Evolutionary conservation across 2,113 vertebrate species (phyloP), one percentile per base, ranked within the genome.

Genomic region (Mastomys natalensis): DNA sequence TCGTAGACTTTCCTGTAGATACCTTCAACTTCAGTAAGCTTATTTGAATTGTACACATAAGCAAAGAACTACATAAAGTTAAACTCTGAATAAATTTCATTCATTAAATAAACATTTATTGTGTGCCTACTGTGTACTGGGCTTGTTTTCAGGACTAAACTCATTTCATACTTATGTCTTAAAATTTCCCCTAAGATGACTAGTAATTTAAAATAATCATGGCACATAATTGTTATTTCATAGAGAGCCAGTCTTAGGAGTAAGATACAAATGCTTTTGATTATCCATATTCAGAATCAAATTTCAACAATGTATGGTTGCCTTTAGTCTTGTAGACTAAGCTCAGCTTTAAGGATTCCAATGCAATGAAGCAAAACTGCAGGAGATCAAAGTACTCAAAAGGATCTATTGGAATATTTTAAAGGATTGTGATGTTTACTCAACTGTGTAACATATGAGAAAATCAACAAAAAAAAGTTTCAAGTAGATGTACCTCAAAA

Each of bases 291-390:
- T 90, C n/a, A 66, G 64, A 24, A 74, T 86, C 66, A 86, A 73
- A 90, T 87, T 89, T 95, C 17, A 60, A 60, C n/a, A 91, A 90
- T 53, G 45, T 78, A 62, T 85, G 62, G n/a, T 82, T 93, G 34
- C 66, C 40, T 92, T 89, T 96, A 78, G 60, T 89, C 64, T 89
- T 90, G 76, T 77, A 86, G 85, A 74, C 11, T 66, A 95, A 85
- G 11, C 64, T 84, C 53, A 92, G 48, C 43, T 96, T 96, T 94
- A 74, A 68, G 48, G 66, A 95, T 97, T 94, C 76, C 84, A 93
- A 31, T 93, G n/a, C 76, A 40, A 78, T 96, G 60, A 97, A 73
- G 15, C 80, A 93, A 97, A 17, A 48, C 1, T n/a, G n/a, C 22
- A 43, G 37, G 37, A 95, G 76, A 84, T 91, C 90, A 94, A 91